Evolutionary conservation across 2,797 vertebrate species (phyloP), one percentile per base, ranked within the genome.

Genomic region (Acanthurus lineatus): DNA sequence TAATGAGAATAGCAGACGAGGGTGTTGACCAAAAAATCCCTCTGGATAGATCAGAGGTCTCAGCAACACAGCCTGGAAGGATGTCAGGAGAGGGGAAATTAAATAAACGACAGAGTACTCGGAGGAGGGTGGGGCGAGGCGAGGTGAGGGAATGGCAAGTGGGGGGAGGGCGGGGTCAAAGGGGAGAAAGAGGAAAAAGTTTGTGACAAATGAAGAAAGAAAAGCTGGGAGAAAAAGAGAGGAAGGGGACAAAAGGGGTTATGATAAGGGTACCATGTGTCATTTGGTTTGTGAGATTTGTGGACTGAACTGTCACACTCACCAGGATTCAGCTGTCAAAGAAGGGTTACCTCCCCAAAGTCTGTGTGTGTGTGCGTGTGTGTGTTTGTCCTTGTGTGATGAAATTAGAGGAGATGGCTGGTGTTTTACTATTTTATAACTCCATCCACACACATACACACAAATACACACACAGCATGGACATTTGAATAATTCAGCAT

Each of bases 401-500:
- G 77, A 70, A 92, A 92, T 88, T 59, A 83, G 79, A 92, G 84
- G 89, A 89, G 91, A 91, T 84, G 73, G 77, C 6, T 38, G 84
- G 51, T 38, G 67, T 72, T 92, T 94, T 92, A 91, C 74, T 92
- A 89, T 92, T 93, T 93, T 84, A 92, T 92, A 86, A 90, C 84
- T 84, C 42, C 14, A 47, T 40, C 44, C 62, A 73, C 88, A 85
- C 87, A 86, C 76, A 74, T 35, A 71, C 73, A 73, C 60, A 61
- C 70, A 77, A 69, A 63, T 32, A 81, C 71, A 61, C 75, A 68
- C 83, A 72, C 63, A 84, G 71, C 78, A 66, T 19, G 38, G 88
- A 89, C 88, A 88, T 91, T 81, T 93, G 82, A 93, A 94, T 93
- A 83, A 94, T 94, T 94, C 72, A 92, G 69, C n/a, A 51, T 42